Percentiles rank a stretch among this genome's conserved stretches.
Conservation (phyloP, 2,113 vertebrate species). For the Furnarius figulus region DNA sequence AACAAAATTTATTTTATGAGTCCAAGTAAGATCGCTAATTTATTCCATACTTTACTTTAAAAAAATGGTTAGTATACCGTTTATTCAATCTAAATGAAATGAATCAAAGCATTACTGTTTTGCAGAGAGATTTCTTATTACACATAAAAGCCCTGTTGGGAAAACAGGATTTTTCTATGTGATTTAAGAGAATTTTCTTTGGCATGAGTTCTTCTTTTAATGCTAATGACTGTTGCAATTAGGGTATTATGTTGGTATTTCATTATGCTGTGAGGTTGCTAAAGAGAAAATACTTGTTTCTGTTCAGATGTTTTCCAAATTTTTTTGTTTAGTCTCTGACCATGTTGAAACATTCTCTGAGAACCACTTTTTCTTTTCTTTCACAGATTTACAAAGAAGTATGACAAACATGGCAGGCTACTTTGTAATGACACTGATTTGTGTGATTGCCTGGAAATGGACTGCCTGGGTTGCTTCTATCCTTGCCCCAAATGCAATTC, state of each 20-base stretch:
- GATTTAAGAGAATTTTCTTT: neutral
- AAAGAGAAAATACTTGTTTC: neutral
- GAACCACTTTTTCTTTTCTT: neutral
- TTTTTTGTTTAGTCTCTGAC: neutral
- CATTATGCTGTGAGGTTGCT: neutral
- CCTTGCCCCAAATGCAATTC: constrained; percentile 79
- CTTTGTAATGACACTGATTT: constrained; percentile 69
- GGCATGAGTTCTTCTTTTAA: neutral
- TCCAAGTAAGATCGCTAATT: constrained; percentile 73
- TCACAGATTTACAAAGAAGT: constrained; percentile 67
- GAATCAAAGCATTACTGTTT: neutral
- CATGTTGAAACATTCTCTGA: neutral
- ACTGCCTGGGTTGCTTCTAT: constrained; percentile 81
- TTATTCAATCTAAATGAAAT: neutral
- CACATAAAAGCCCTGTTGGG: neutral
- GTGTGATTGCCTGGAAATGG: constrained; percentile 79
- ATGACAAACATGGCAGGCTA: constrained; percentile 68
- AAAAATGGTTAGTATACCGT: neutral
- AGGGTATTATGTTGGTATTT: neutral
- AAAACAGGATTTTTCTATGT: neutral
- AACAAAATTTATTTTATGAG: constrained; percentile 57
- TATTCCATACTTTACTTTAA: neutral
- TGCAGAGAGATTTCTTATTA: neutral
- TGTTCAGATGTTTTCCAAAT: neutral
- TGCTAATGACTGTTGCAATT: neutral